Percentiles rank a stretch among this genome's conserved stretches.
Evolutionary conservation across 2,797 vertebrate genomes (phyloP).

Genomic region (Varecia variegata): DNA sequence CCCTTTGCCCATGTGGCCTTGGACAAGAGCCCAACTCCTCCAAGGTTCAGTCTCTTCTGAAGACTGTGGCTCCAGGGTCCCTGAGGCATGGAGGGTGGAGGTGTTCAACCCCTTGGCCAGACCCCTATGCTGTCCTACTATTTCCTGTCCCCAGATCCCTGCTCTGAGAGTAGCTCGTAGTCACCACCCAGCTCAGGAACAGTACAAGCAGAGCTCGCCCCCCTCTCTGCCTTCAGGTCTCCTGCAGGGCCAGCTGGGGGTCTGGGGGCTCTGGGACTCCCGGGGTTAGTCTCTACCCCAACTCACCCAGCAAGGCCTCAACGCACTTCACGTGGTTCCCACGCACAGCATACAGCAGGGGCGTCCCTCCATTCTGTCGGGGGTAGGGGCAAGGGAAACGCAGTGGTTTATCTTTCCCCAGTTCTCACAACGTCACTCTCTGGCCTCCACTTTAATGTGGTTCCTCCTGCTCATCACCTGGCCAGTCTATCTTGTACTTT

Average conservation of each 20-base stretch:
- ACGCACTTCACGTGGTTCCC: constrained; percentile 96
- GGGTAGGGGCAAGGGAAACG: not conserved
- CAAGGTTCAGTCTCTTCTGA: not conserved
- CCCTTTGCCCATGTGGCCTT: not conserved
- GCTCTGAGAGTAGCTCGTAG: not conserved
- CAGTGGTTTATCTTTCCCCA: not conserved
- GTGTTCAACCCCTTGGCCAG: not conserved
- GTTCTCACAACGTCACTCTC: not conserved
- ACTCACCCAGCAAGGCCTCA: constrained; percentile 92
- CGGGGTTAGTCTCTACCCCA: not conserved
- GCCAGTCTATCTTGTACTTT: not conserved
- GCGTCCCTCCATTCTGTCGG: constrained; percentile 95
- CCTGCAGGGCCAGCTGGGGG: not conserved
- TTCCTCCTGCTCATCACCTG: not conserved
- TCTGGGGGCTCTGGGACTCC: not conserved
- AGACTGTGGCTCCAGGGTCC: not conserved
- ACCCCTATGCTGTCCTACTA: not conserved
- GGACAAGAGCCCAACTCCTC: not conserved
- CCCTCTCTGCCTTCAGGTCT: not conserved
- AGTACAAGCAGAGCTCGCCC: not conserved
- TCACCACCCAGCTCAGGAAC: not conserved
- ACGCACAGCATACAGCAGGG: constrained; percentile 95
- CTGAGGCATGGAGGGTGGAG: not conserved
- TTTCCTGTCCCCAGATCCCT: not conserved
- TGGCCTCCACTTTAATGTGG: not conserved